phyloP scores from a whole-genome alignment of 2,888 invertebrate species.

The Eupithecia abbreviata region DNA sequence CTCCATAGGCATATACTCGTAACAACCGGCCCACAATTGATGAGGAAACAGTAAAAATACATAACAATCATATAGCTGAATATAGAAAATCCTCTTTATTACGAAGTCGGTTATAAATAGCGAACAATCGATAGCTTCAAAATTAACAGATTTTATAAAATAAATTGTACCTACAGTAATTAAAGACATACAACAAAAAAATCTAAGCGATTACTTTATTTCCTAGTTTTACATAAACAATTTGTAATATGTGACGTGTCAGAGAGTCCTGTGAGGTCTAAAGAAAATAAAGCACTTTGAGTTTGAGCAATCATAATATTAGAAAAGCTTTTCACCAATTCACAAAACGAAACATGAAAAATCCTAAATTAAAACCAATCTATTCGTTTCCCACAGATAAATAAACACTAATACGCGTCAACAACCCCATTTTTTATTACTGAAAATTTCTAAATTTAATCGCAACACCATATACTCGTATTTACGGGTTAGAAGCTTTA shows the following conservation, averaged over 20 bases:
- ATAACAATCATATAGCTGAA: background rate
- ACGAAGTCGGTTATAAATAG: background rate
- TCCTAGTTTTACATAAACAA: too few relatives aligned
- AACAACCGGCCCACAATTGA: too few relatives aligned
- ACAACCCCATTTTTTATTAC: background rate
- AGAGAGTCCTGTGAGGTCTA: too few relatives aligned
- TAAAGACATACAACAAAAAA: too few relatives aligned
- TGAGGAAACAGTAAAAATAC: too few relatives aligned
- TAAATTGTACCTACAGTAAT: too few relatives aligned
- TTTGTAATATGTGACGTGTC: too few relatives aligned
- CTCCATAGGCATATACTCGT: too few relatives aligned
- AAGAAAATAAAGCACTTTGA: background rate
- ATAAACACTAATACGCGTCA: background rate
- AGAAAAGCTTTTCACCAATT: too few relatives aligned
- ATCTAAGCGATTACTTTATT: too few relatives aligned
- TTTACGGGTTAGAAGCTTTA: too few relatives aligned
- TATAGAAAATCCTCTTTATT: background rate
- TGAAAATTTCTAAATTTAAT: background rate
- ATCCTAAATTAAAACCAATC: background rate
- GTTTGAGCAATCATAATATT: background rate
- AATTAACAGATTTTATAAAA: background rate
- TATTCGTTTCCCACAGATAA: background rate
- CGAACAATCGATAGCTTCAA: background rate
- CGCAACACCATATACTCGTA: background rate
- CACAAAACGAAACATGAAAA: too few relatives aligned